Percentiles rank a stretch among this genome's conserved stretches.
phyloP scores from a whole-genome alignment of 2,888 invertebrate genomes.

The Lordiphosa andalusiaca region DNA sequence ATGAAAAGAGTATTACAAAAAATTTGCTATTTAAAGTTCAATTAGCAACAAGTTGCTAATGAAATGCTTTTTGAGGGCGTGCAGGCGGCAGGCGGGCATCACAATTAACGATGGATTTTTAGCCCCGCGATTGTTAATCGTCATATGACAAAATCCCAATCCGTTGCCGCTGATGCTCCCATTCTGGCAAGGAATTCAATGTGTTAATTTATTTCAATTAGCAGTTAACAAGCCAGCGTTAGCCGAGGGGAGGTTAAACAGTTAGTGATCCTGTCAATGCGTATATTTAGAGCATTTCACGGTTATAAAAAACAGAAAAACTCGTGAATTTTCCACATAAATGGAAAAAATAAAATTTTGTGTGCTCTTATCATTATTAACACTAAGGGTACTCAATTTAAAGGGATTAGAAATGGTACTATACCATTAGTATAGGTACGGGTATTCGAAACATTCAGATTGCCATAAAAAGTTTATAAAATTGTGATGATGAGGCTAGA shows the following conservation, averaged over 20 bases:
- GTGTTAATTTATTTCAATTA: conserved; percentile 76
- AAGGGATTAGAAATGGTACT: too few species aligned
- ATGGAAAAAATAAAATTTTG: too few species aligned
- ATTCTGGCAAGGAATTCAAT: conserved; percentile 25
- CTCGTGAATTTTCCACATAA: too few species aligned
- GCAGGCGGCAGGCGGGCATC: conserved; percentile 1
- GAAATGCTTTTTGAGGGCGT: conserved; percentile 41
- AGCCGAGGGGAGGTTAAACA: conserved; percentile 1
- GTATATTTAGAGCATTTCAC: too few species aligned
- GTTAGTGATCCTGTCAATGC: background rate
- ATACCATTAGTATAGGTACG: too few species aligned
- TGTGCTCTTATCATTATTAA: too few species aligned
- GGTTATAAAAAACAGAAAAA: too few species aligned
- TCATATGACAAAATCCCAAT: conserved; percentile 63
- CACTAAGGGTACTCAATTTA: too few species aligned
- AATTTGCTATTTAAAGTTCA: conserved; percentile 49
- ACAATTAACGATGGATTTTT: conserved; percentile 9
- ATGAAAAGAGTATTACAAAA: background rate
- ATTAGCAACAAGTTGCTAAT: conserved; percentile 54
- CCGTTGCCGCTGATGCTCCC: conserved; percentile 1
- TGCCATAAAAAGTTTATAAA: too few species aligned
- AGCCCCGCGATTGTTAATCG: conserved; percentile 16
- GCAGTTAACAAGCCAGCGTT: conserved; percentile 45
- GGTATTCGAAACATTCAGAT: too few species aligned
- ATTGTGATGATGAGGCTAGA: too few species aligned